These are phyloP conservation scores for Stigmatopora argus DNA, from an alignment of 2,113 vertebrate genomes.

Conservation along the genomic window DNA sequence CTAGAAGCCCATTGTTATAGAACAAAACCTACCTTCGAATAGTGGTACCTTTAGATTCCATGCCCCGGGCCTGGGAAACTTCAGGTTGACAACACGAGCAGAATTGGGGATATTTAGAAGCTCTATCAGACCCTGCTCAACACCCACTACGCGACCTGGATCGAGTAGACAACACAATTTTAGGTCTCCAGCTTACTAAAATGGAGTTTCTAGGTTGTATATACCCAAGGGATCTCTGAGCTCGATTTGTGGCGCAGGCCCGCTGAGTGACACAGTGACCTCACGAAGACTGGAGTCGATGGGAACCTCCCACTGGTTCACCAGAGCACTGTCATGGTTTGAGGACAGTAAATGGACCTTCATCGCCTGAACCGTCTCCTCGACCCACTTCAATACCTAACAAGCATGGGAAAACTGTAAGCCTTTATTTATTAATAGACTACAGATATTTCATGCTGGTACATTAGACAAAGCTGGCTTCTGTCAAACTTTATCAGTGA, in stretches of 20 bases:
- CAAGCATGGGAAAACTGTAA: slow-evolving; percentile 10
- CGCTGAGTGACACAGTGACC: slow-evolving; percentile 87
- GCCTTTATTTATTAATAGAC: background rate
- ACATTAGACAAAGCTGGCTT: slow-evolving; percentile 2
- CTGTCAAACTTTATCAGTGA: slow-evolving; percentile 23
- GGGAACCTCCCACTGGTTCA: slow-evolving; percentile 78
- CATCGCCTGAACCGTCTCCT: slow-evolving; percentile 84
- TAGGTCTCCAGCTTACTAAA: background rate
- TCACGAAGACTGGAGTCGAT: slow-evolving; percentile 87
- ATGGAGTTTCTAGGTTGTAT: background rate
- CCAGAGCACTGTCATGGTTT: slow-evolving; percentile 76
- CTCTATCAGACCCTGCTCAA: slow-evolving; percentile 78
- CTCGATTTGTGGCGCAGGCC: slow-evolving; percentile 78
- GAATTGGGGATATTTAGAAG: slow-evolving; percentile 91
- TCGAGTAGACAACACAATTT: slow-evolving; percentile 3
- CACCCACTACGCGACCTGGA: slow-evolving; percentile 77
- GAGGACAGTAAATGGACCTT: slow-evolving; percentile 88
- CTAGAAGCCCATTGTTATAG: background rate
- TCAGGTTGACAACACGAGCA: slow-evolving; percentile 80
- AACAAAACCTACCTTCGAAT: background rate
- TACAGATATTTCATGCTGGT: background rate
- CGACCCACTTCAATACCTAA: slow-evolving; percentile 92
- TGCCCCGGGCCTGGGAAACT: slow-evolving; percentile 77
- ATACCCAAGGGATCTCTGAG: slow-evolving; percentile 81
- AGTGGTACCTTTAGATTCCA: slow-evolving; percentile 83